Base-by-base conservation (phyloP, 2,113 vertebrate genomes). In the Megaptera novaeangliae region DNA sequence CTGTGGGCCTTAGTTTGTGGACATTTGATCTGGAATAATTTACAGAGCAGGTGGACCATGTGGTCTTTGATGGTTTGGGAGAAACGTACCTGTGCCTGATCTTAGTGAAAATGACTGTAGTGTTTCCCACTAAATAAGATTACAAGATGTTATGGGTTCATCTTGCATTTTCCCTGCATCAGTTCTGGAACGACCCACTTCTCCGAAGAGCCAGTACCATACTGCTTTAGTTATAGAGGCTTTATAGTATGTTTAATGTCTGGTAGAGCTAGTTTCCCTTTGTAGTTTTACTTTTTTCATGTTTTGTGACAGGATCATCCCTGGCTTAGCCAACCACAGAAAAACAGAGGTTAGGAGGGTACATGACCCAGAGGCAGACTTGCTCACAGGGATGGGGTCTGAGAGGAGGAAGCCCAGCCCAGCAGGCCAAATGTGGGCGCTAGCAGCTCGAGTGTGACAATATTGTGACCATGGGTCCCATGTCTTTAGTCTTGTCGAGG, bases 71-170 rank as follows among this genome's bases (percentile, higher is more conserved):
- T 75, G 34, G 18, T 59, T 64, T 81, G 36, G 25, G 44, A 75
- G 34, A 90, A 85, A 91, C 34, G 20, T 23, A 17, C 1, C 11
- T 27, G 14, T 27, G 14, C 29, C 18, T 64, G 34, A 41, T 36
- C 29, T 71, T 66, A 27, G 36, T 25, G 77, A 69, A 64, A n/a
- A 86, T 87, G 21, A 5, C 46, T 57, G 46, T 3, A 6, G 17
- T 93, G 41, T n/a, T 75, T 93, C 59, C 41, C 64, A 52, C 17
- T 86, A 88, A 87, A 52, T 86, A 77, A 94, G n/a, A 95, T 44
- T 13, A 64, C 2, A 52, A 64, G 21, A 41, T 27, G 2, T 63
- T 21, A 0, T 6, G 27, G 17, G 57, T 71, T 87, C 27, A 68
- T n/a, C 39, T 41, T 52, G 8, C 25, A 41, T 78, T 72, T 27